These are phyloP conservation scores for Philhelius pedissequus DNA, from an alignment of 2,888 invertebrate genomes.

Conservation along the genomic window DNA sequence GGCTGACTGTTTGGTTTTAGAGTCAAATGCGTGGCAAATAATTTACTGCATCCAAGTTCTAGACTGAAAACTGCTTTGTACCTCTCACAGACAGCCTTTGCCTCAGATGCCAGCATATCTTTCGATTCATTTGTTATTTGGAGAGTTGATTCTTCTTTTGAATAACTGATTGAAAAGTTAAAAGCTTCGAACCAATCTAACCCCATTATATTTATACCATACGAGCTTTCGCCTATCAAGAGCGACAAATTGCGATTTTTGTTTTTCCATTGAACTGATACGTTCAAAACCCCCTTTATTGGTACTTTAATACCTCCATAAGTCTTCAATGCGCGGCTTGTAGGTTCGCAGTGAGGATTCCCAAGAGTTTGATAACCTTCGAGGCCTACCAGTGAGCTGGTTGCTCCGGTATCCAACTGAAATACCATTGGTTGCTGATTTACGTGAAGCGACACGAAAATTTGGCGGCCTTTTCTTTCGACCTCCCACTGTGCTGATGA, in stretches of 20 bases:
- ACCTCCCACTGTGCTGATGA: not conserved
- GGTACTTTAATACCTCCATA: not conserved
- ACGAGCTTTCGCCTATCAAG: not conserved
- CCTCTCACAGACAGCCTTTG: not conserved
- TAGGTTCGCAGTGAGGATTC: not conserved
- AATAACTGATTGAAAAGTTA: not conserved
- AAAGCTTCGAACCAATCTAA: not conserved
- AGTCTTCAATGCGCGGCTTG: not conserved
- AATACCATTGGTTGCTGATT: not conserved
- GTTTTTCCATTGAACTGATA: not conserved
- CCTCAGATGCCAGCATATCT: not conserved
- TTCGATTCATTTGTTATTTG: not conserved
- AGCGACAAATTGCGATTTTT: not conserved
- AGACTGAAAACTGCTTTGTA: not conserved
- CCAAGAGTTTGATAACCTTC: not conserved
- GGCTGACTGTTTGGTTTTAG: slow-evolving; percentile 16
- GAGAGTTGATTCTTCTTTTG: not conserved
- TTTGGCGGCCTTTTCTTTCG: not conserved
- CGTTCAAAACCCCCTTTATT: not conserved
- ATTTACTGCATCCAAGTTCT: slow-evolving; percentile 4
- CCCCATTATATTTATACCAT: not conserved
- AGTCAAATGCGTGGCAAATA: not conserved
- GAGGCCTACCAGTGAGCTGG: not conserved
- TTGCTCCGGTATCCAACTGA: slow-evolving; percentile 12
- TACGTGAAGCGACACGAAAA: slow-evolving; percentile 4